Evolutionary conservation across 2,797 vertebrate genomes (phyloP), one percentile per base, ranked within the genome.

Genomic region (Urocyon cinereoargenteus): DNA sequence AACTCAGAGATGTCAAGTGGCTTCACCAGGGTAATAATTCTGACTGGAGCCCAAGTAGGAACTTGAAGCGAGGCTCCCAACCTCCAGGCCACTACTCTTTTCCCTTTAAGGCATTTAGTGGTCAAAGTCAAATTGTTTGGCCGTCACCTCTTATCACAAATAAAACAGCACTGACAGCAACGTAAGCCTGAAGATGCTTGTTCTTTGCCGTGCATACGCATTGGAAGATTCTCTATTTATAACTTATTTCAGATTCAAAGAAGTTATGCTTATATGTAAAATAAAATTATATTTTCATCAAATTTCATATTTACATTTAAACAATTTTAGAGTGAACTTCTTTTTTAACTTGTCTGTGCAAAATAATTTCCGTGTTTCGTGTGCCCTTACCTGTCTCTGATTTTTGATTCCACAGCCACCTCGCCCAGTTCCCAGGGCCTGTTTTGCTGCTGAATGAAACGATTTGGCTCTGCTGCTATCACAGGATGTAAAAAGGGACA

Each of bases 401-500:
- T 40, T 86, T 85, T 59, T 36, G 22, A 64, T 81, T 90, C 55
- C 18, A 3, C 66, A 91, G 59, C 61, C 53, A 82, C 75, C 21
- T 40, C 75, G 6, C n/a, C 66, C 26, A 28, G 45, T 86, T 57
- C 51, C 59, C 59, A 51, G 13, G 57, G 24, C 36, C 82, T 26
- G 13, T 66, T 90, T 73, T 73, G 36, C 64, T 86, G 36, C 75
- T 59, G 24, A 18, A 26, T 61, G 57, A 86, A 81, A 82, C n/a
- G 57, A 51, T 86, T 59, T 66, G 73, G 57, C 15, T 86, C 51
- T 6, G 9, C 36, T 79, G 7, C 24, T 81, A 22, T 75, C 51
- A 86, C 28, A 66, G 75, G n/a, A 40, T 87, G 75, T 87, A 66
- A 94, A 68, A 86, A 91, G 79, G 75, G 36, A 91, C 26, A 83